Evolutionary conservation across 2,113 vertebrate genomes (phyloP).

Genomic region (Mesoclemmys tuberculata): DNA sequence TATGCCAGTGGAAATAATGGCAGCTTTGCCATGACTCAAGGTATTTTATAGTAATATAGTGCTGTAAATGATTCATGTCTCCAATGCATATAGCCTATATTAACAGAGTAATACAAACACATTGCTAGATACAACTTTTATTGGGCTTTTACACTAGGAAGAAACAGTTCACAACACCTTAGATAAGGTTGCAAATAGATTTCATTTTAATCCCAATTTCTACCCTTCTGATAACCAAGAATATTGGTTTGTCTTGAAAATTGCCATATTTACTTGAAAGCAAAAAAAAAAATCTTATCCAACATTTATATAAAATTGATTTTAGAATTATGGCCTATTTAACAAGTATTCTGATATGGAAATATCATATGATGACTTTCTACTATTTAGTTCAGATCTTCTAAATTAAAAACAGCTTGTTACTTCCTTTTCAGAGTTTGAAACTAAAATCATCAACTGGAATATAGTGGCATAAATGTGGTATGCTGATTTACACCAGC

Average conservation of each 20-base stretch:
- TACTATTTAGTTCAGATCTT: background rate
- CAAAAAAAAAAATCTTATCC: background rate
- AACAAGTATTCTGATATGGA: background rate
- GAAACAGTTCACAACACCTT: background rate
- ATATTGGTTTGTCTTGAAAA: background rate
- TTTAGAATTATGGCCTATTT: background rate
- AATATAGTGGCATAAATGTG: background rate
- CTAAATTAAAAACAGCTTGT: background rate
- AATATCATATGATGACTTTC: background rate
- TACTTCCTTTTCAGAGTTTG: background rate
- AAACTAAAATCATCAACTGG: background rate
- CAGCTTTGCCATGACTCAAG: background rate
- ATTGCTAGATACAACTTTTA: background rate
- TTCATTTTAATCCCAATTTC: background rate
- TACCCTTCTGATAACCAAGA: background rate
- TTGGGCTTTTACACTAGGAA: background rate
- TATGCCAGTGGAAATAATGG: background rate
- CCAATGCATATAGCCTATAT: background rate
- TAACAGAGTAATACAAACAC: background rate
- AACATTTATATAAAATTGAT: background rate
- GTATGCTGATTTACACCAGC: background rate
- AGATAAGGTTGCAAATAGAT: background rate
- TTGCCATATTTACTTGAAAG: background rate
- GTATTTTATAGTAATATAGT: background rate
- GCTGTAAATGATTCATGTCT: background rate